Conservation (phyloP, 2,797 vertebrate species). For the Pitangus sulphuratus region DNA sequence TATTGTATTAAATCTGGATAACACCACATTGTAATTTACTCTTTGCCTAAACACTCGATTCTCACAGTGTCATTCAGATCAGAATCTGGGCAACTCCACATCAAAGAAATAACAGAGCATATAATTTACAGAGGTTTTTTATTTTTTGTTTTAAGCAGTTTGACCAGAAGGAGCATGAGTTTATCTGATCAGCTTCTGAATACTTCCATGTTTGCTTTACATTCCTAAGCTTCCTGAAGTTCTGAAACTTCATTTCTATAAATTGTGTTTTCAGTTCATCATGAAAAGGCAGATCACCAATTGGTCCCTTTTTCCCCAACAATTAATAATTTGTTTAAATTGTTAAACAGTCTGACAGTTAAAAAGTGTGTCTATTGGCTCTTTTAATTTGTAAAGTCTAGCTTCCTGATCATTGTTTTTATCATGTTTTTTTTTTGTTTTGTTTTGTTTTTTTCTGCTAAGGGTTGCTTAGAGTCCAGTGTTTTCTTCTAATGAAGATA, state of each 20-base stretch:
- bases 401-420: background rate
- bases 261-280: background rate
- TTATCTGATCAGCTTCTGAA: background rate
- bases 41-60: background rate
- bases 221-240: background rate
- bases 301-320: background rate
- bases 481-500: background rate
- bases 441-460: background rate
- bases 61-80: background rate
- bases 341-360: background rate
- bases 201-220: background rate
- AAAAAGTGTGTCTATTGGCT: background rate
- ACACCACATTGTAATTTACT: background rate
- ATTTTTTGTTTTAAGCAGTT: background rate
- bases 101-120: background rate
- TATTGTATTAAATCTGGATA: background rate
- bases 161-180: background rate
- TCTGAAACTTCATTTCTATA: background rate
- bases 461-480: background rate
- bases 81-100: background rate
- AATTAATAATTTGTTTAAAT: background rate
- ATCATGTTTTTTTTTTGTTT: no score
- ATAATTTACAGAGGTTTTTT: background rate
- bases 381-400: background rate
- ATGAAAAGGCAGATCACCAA: background rate